These are phyloP conservation scores for Diarsia brunnea DNA, from an alignment of 2,888 invertebrate genomes.

Conservation along the genomic window DNA sequence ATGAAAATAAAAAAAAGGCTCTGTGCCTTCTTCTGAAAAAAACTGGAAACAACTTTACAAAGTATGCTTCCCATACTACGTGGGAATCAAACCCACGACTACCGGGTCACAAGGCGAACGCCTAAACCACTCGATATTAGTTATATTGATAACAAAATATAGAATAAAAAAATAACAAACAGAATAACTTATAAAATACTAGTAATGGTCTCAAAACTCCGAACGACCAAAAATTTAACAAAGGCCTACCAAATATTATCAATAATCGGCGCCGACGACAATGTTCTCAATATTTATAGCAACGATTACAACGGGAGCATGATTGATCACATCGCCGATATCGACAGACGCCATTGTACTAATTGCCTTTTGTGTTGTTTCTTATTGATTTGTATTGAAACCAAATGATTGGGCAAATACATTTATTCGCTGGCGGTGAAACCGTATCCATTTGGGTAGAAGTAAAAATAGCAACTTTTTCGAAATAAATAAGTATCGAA, in stretches of 20 bases:
- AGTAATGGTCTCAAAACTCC: not conserved
- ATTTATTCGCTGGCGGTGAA: not conserved
- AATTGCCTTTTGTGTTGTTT: slow-evolving; percentile 33
- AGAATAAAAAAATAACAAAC: no score
- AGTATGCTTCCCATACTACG: no score
- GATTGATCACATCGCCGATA: slow-evolving; percentile 49
- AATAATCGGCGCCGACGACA: slow-evolving; percentile 16
- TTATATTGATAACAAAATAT: no score
- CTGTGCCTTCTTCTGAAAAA: no score
- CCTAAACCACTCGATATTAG: no score
- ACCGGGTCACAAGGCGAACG: no score
- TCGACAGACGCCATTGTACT: slow-evolving; percentile 29
- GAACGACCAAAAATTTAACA: not conserved
- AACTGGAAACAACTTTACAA: no score
- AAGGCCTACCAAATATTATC: slow-evolving; percentile 16
- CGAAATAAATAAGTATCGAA: not conserved
- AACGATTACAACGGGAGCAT: slow-evolving; percentile 20
- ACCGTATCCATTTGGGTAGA: not conserved
- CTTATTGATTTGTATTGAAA: slow-evolving; percentile 24
- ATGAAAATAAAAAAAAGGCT: no score
- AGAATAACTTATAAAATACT: no score
- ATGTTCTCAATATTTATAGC: slow-evolving; percentile 30
- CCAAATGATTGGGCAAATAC: slow-evolving; percentile 8
- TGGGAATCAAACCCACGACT: no score
- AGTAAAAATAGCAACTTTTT: not conserved